Evolutionary conservation across 2,113 vertebrate genomes (phyloP).

Genomic region (Chamaea fasciata): DNA sequence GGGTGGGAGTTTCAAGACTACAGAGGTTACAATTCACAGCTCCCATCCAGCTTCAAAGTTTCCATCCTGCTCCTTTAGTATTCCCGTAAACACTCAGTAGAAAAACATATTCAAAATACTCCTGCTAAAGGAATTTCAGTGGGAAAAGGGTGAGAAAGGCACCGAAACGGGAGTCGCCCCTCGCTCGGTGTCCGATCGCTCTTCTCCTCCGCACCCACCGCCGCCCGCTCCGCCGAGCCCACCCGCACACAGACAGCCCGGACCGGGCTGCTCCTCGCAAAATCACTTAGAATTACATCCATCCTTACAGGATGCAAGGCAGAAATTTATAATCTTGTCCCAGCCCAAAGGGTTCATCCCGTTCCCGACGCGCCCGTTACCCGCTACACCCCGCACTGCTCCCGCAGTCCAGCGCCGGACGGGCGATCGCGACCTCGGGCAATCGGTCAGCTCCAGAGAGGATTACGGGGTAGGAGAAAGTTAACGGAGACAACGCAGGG

Average conservation of each 20-base stretch:
- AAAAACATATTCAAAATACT: background rate
- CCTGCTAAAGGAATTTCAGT: background rate
- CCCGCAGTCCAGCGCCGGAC: background rate
- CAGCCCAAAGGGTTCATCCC: no score
- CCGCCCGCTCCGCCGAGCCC: background rate
- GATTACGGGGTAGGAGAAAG: background rate
- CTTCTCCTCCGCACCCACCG: background rate
- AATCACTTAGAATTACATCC: rapidly evolving
- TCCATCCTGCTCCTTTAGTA: background rate
- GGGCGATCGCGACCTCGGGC: background rate
- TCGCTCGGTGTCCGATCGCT: background rate
- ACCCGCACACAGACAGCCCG: background rate
- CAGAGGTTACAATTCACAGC: background rate
- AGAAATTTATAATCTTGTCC: rapidly evolving
- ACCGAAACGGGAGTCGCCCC: rapidly evolving
- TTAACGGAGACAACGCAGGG: background rate
- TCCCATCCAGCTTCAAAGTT: background rate
- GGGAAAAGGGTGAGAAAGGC: background rate
- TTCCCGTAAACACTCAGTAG: background rate
- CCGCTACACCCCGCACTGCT: rapidly evolving
- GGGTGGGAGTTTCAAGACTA: background rate
- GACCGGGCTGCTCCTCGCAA: background rate
- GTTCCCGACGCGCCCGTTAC: background rate
- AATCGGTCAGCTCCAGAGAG: background rate
- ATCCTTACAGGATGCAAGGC: background rate